Conservation (phyloP, 2,113 vertebrate genomes). For the Numenius arquata region DNA sequence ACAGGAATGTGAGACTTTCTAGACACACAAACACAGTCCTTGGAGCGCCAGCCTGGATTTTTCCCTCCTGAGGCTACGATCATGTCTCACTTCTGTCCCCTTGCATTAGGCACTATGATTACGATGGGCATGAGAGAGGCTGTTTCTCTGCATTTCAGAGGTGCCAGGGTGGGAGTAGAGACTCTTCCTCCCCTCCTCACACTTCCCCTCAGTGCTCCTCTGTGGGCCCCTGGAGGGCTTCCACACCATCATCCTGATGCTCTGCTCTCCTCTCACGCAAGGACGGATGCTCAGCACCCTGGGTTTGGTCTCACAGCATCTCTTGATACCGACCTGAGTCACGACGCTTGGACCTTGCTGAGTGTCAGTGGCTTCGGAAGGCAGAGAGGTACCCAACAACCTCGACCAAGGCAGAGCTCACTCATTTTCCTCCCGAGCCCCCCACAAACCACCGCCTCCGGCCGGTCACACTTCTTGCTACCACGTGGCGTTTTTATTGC, state of each 20-base stretch:
- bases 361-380: neutral
- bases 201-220: neutral
- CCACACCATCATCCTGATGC: accelerated
- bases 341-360: neutral
- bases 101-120: accelerated
- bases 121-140: accelerated
- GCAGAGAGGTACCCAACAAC: neutral
- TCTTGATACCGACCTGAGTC: neutral
- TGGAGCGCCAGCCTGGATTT: neutral
- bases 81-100: neutral
- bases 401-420: accelerated
- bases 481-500: neutral
- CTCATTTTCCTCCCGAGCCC: neutral
- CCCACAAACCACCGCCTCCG: neutral
- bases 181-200: neutral
- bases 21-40: neutral
- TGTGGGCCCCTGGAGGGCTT: too few species aligned
- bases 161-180: neutral
- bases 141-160: neutral
- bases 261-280: neutral
- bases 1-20: neutral
- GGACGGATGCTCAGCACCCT: neutral
- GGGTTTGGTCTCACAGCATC: neutral
- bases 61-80: neutral
- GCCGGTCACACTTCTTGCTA: neutral